Evolutionary conservation across 2,113 vertebrate species (phyloP).

Genomic region (Oceanodroma tethys): DNA sequence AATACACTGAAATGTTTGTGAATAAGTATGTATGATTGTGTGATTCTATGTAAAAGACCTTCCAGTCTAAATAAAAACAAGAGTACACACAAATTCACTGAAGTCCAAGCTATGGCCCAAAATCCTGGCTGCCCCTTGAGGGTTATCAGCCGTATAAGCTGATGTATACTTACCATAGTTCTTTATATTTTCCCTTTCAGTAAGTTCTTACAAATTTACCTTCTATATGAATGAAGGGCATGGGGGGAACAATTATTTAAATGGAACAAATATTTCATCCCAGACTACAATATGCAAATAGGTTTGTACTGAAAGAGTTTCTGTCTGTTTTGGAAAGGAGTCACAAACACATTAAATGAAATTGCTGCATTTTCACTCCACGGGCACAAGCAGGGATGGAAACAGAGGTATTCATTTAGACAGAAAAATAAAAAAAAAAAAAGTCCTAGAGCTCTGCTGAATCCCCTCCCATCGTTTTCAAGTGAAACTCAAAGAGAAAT

Average conservation of each 20-base stretch:
- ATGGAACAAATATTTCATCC: background rate
- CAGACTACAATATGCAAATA: background rate
- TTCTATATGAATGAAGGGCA: background rate
- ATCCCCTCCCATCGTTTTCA: background rate
- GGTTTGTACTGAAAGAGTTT: background rate
- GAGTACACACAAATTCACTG: background rate
- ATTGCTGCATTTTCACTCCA: background rate
- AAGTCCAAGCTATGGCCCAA: background rate
- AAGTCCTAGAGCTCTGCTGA: background rate
- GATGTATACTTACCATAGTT: background rate
- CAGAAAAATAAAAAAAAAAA: background rate
- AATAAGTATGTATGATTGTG: fast-evolving
- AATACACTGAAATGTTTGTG: background rate
- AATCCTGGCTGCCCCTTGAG: background rate
- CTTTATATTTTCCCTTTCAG: background rate
- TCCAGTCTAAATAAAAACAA: background rate
- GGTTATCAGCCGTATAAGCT: background rate
- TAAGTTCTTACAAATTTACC: background rate
- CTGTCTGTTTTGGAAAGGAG: background rate
- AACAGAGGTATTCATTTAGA: background rate
- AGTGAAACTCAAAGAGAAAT: background rate
- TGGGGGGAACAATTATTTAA: background rate
- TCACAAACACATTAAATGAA: background rate
- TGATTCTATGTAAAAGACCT: background rate
- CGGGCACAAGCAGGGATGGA: background rate